Percentiles rank a stretch among this genome's conserved stretches.
Conservation (phyloP, 2,797 vertebrate genomes). For the Pterois miles region DNA sequence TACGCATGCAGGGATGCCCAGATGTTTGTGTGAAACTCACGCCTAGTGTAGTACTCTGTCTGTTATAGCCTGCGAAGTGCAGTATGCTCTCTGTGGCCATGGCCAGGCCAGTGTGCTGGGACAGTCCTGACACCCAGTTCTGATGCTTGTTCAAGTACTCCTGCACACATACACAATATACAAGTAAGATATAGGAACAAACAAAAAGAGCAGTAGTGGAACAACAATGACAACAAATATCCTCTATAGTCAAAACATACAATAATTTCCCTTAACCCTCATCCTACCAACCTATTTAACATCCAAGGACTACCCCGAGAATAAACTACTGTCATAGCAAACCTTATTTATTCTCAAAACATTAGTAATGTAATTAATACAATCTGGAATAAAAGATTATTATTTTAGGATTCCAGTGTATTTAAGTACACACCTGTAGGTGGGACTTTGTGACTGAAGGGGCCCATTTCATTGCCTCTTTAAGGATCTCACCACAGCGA, state of each 20-base stretch:
- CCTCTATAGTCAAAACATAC: background rate
- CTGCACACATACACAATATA: conserved; percentile 68
- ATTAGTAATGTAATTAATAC: too few species aligned
- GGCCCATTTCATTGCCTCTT: conserved; percentile 99
- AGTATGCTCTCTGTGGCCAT: conserved; percentile 98
- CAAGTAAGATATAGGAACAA: background rate
- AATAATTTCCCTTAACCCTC: background rate
- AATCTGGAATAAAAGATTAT: too few species aligned
- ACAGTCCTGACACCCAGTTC: conserved; percentile 95
- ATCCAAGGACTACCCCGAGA: too few species aligned
- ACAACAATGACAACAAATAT: background rate
- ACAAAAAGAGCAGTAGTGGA: background rate
- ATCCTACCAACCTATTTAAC: too few species aligned
- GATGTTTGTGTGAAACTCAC: conserved; percentile 78
- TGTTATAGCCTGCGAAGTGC: conserved; percentile 96
- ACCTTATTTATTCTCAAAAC: too few species aligned
- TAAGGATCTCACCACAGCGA: conserved; percentile 97
- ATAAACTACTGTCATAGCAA: too few species aligned
- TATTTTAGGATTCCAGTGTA: too few species aligned
- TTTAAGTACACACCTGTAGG: too few species aligned
- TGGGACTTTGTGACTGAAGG: conserved; percentile 98
- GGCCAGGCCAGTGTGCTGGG: conserved; percentile 96
- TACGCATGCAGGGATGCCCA: background rate
- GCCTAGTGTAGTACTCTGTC: conserved; percentile 93
- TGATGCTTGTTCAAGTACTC: conserved; percentile 98